phyloP scores from a whole-genome alignment of 2,113 vertebrate species.

The Egretta garzetta region DNA sequence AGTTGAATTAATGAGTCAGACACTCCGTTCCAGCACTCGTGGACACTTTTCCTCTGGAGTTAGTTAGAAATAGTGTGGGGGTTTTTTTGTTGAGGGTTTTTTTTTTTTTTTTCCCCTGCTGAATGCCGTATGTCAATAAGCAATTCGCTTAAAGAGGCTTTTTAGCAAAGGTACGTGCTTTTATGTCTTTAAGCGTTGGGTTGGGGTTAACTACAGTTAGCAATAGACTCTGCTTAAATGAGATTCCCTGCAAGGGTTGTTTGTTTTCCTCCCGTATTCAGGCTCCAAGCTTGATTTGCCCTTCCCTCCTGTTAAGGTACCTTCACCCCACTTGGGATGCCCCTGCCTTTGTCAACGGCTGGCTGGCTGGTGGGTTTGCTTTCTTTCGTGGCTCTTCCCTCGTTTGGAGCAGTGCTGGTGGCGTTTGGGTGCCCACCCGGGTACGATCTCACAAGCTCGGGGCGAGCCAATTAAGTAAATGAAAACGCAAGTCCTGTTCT shows the following conservation, averaged over 20 bases:
- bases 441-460: background rate
- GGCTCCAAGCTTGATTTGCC: background rate
- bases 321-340: background rate
- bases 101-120: background rate
- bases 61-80: background rate
- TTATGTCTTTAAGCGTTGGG: accelerated
- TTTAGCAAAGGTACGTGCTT: background rate
- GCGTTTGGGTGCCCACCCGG: accelerated
- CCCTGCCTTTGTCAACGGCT: background rate
- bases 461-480: background rate
- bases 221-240: background rate
- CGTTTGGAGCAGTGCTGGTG: background rate
- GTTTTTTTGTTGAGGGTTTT: too few species aligned
- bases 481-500: background rate
- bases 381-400: background rate
- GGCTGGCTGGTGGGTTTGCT: background rate
- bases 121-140: background rate
- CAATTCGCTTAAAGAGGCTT: background rate
- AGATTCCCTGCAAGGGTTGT: background rate
- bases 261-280: background rate
- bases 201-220: background rate
- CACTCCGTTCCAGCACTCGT: background rate
- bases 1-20: background rate
- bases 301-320: accelerated
- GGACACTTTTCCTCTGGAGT: background rate